Percentiles rank a stretch among this genome's conserved stretches.
phyloP scores from a whole-genome alignment of 2,113 vertebrate genomes.

The Ophthalmolycus amberensis region DNA sequence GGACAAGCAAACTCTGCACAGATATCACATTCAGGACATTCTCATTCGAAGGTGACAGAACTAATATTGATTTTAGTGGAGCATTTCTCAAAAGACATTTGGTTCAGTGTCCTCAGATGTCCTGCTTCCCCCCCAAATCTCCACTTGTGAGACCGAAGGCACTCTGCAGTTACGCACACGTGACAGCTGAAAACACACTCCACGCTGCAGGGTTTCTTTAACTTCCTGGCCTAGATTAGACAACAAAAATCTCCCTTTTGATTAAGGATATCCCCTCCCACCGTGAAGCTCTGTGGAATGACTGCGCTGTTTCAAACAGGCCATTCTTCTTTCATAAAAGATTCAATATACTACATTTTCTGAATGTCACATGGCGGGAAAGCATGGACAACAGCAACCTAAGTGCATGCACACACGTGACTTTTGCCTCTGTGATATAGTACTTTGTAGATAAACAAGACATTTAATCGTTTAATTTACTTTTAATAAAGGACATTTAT shows the following conservation, averaged over 20 bases:
- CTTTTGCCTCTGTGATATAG: too few relatives aligned
- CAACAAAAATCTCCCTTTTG: not conserved
- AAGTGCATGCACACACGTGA: too few relatives aligned
- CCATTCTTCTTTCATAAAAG: not conserved
- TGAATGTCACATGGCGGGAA: not conserved
- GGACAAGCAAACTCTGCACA: slow-evolving; percentile 22
- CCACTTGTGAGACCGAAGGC: slow-evolving; percentile 1
- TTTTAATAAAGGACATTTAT: too few relatives aligned
- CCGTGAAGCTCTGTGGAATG: not conserved
- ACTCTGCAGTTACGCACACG: slow-evolving; percentile 5
- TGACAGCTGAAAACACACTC: slow-evolving; percentile 10
- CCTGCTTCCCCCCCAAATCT: slow-evolving; percentile 11
- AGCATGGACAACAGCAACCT: not conserved
- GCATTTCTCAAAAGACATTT: slow-evolving; percentile 19
- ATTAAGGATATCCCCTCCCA: slow-evolving; percentile 3
- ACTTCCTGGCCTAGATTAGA: slow-evolving; percentile 20
- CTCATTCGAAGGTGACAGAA: slow-evolving; percentile 3
- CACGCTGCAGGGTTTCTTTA: slow-evolving; percentile 24
- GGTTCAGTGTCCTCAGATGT: slow-evolving; percentile 25
- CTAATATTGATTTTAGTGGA: slow-evolving; percentile 11
- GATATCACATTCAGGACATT: slow-evolving; percentile 21
- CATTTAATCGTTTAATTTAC: too few relatives aligned
- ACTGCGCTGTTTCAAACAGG: not conserved
- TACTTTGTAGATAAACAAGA: too few relatives aligned
- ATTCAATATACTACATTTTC: not conserved